Percentiles rank a stretch among this genome's conserved stretches.
Conservation (phyloP, 2,113 vertebrate species). For the Charina bottae region DNA sequence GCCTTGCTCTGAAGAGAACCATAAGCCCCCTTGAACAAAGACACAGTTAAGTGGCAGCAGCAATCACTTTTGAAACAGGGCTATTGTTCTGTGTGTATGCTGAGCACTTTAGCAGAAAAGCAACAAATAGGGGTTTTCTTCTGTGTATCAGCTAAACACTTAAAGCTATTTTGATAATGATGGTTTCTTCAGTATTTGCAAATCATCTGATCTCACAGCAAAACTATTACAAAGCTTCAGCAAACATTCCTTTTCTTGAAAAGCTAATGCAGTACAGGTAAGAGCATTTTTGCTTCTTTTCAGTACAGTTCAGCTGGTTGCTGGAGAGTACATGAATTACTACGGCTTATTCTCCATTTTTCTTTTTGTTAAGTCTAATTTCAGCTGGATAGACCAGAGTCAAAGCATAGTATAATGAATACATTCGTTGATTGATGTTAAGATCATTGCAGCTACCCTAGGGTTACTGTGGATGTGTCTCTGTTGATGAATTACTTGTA, state of each 20-base stretch:
- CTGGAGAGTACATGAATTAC: not conserved
- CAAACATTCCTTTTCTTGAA: slow-evolving; percentile 30
- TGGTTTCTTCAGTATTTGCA: slow-evolving; percentile 33
- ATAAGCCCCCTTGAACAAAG: not conserved
- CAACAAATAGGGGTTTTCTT: slow-evolving; percentile 35
- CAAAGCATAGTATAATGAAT: not conserved
- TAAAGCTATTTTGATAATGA: slow-evolving; percentile 19
- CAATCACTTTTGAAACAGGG: slow-evolving; percentile 24
- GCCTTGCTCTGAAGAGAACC: not conserved
- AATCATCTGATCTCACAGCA: slow-evolving; percentile 49
- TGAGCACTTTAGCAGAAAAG: slow-evolving; percentile 48
- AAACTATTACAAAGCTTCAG: slow-evolving; percentile 29
- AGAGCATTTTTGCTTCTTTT: not conserved
- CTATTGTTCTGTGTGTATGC: slow-evolving; percentile 43
- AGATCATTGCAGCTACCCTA: slow-evolving; percentile 30
- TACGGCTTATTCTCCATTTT: slow-evolving; percentile 27
- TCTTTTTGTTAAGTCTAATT: not conserved
- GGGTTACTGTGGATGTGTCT: slow-evolving; percentile 23
- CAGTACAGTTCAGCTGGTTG: not conserved
- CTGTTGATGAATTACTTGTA: slow-evolving; percentile 29
- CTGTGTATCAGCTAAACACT: slow-evolving; percentile 38
- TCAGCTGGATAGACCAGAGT: not conserved
- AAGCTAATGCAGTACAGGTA: slow-evolving; percentile 1
- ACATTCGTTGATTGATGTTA: slow-evolving; percentile 2
- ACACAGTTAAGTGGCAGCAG: not conserved